phyloP scores from a whole-genome alignment of 1,140 invertebrate species.

The Pararge aegeria region DNA sequence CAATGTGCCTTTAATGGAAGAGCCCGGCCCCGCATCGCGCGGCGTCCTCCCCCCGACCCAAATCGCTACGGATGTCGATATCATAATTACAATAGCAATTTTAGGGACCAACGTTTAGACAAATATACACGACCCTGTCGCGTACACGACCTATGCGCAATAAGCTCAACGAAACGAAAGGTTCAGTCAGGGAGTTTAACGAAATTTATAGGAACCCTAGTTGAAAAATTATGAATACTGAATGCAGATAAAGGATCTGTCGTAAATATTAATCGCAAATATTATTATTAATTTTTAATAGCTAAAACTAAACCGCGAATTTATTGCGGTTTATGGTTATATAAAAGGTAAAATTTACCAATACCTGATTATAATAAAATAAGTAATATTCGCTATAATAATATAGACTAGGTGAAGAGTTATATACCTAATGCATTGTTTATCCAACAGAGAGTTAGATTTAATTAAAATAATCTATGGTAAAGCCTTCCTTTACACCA shows the following conservation, averaged over 20 bases:
- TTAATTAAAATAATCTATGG: background rate
- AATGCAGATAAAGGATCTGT: slow-evolving; percentile 1
- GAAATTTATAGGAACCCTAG: slow-evolving; percentile 44
- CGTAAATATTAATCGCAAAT: slow-evolving; percentile 7
- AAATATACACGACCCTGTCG: slow-evolving; percentile 72
- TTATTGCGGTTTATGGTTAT: slow-evolving; percentile 11
- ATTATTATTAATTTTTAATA: background rate
- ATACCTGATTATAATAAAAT: slow-evolving; percentile 11
- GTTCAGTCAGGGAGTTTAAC: slow-evolving; percentile 38
- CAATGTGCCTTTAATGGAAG: slow-evolving; percentile 77
- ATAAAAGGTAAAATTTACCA: slow-evolving; percentile 13
- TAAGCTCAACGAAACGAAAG: slow-evolving; percentile 50
- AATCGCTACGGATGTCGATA: slow-evolving; percentile 36
- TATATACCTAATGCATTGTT: background rate
- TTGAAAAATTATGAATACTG: slow-evolving; percentile 24
- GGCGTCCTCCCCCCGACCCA: slow-evolving; percentile 49
- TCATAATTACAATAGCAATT: slow-evolving; percentile 72
- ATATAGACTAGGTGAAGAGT: background rate
- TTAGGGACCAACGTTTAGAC: slow-evolving; percentile 78
- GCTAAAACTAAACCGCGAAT: slow-evolving; percentile 7
- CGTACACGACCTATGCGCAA: slow-evolving; percentile 53
- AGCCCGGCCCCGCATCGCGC: slow-evolving; percentile 62
- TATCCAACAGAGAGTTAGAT: background rate
- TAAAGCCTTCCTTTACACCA: background rate
- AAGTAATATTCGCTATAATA: background rate